A percentile compares a stretch with the other conserved stretches of the same genome.
Evolutionary conservation across 2,797 vertebrate genomes (phyloP).

Genomic region (Sebastes iracundus): DNA sequence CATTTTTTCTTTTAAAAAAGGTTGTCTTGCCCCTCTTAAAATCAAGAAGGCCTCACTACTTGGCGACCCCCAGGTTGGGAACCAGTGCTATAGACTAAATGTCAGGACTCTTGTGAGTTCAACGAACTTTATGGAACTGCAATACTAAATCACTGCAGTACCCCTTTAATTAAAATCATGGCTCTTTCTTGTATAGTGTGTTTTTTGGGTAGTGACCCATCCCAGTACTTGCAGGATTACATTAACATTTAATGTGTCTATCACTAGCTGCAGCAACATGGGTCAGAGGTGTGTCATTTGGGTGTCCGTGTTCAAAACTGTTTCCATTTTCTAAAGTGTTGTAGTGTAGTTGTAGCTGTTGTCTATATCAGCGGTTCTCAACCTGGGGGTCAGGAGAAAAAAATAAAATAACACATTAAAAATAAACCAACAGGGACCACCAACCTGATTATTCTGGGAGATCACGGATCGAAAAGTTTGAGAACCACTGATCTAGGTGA

Average conservation of each 20-base stretch:
- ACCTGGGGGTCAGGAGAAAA: background rate
- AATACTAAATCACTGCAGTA: conserved; percentile 24
- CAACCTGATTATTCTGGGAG: no score
- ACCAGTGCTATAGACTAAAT: background rate
- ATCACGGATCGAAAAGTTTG: no score
- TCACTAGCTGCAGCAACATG: background rate
- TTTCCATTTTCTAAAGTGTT: background rate
- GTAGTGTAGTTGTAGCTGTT: background rate
- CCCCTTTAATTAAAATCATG: conserved; percentile 18
- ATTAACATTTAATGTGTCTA: background rate
- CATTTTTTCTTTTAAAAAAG: no score
- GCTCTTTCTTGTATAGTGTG: background rate
- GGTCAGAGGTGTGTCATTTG: background rate
- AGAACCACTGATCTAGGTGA: background rate
- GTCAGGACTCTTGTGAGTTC: background rate
- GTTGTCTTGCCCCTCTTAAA: no score
- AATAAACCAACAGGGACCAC: no score
- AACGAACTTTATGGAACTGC: background rate
- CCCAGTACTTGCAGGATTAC: background rate
- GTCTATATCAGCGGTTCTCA: no score
- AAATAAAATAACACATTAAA: background rate
- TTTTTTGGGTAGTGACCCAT: background rate
- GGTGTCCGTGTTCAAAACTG: background rate
- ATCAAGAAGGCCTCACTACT: no score
- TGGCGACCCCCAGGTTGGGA: no score